A percentile compares a stretch with the other conserved stretches of the same genome.
phyloP scores from a whole-genome alignment of 1,140 invertebrate genomes.

The Hesperophylax magnus region DNA sequence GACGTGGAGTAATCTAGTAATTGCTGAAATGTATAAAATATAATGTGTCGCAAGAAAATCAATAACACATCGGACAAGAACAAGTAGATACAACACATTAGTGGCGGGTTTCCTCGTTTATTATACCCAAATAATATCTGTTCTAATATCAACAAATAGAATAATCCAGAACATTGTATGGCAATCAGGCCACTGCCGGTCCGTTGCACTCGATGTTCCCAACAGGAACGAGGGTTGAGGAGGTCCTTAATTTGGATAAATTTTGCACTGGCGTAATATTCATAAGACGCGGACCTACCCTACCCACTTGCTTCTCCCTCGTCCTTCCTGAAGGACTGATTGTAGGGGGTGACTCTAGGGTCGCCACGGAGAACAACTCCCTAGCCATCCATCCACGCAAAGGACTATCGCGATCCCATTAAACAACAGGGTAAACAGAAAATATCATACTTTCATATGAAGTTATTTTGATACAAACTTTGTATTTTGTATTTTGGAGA shows the following conservation, averaged over 20 bases:
- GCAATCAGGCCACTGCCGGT: slow-evolving; percentile 11
- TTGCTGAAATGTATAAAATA: too few relatives aligned
- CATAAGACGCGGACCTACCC: slow-evolving; percentile 8
- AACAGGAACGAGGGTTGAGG: background rate
- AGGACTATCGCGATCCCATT: slow-evolving; percentile 19
- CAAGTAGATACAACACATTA: too few relatives aligned
- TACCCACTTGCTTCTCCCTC: background rate
- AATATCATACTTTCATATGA: background rate
- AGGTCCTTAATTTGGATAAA: slow-evolving; percentile 24
- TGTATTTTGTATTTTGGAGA: too few relatives aligned
- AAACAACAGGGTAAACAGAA: background rate
- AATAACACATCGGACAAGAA: too few relatives aligned
- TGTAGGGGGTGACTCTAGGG: too few relatives aligned
- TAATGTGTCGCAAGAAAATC: too few relatives aligned
- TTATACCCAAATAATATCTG: too few relatives aligned
- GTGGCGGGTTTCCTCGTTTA: too few relatives aligned
- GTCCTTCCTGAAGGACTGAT: background rate
- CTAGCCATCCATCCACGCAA: background rate
- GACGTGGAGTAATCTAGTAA: too few relatives aligned
- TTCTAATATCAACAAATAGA: background rate
- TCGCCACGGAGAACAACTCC: background rate
- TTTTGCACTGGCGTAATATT: background rate
- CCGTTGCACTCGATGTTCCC: slow-evolving; percentile 7
- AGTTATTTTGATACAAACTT: background rate
- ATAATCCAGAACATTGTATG: slow-evolving; percentile 14